These are phyloP conservation scores for Puma concolor DNA, from an alignment of 2,113 vertebrate genomes.

Conservation along the genomic window DNA sequence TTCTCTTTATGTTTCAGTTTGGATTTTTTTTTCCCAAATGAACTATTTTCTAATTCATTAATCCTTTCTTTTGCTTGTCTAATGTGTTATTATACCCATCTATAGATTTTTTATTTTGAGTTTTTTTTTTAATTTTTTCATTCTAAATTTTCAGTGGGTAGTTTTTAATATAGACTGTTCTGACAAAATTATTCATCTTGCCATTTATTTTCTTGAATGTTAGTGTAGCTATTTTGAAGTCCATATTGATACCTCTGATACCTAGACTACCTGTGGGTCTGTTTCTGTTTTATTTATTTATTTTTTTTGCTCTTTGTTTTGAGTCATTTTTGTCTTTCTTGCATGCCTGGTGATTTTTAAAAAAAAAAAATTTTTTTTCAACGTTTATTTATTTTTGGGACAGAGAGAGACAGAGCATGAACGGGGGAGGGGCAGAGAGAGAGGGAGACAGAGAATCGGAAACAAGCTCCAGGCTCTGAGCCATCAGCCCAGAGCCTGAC, in stretches of 20 bases:
- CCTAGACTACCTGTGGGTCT: not conserved
- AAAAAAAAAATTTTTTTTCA: too few relatives aligned
- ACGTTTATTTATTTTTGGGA: too few relatives aligned
- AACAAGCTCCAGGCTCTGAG: too few relatives aligned
- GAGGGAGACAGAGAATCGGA: too few relatives aligned
- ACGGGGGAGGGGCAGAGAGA: too few relatives aligned
- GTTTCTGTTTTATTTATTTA: not conserved
- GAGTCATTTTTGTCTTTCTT: conserved; percentile 26
- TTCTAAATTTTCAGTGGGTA: conserved; percentile 30
- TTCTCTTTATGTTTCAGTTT: not conserved
- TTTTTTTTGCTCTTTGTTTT: not conserved
- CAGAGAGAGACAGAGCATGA: too few relatives aligned
- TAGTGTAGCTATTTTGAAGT: not conserved
- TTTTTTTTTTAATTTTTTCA: not conserved
- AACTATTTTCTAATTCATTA: not conserved
- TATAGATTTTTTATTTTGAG: conserved; percentile 25
- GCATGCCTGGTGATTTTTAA: not conserved
- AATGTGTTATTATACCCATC: not conserved
- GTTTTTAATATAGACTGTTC: conserved; percentile 17
- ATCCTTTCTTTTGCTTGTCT: not conserved
- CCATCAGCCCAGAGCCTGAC: too few relatives aligned
- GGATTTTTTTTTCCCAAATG: not conserved
- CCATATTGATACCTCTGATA: not conserved
- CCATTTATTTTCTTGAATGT: not conserved
- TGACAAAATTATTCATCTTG: not conserved